Evolutionary conservation across 2,888 invertebrate species (phyloP).

Genomic region (Plagodis pulveraria): DNA sequence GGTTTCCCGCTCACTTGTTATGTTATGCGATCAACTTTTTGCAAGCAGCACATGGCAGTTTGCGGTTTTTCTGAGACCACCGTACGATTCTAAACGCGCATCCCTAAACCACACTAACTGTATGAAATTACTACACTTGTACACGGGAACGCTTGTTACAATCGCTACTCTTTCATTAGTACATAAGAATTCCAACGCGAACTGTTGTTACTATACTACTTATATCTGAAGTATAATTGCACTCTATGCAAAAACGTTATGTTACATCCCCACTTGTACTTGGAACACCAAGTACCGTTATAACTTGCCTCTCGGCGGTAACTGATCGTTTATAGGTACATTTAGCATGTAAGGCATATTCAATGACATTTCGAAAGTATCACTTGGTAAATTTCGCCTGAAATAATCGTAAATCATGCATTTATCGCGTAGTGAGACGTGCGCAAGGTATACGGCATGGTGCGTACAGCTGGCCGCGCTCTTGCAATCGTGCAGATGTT

Average conservation of each 20-base stretch:
- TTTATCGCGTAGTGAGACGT: conserved; percentile 46
- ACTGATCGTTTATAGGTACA: conserved; percentile 35
- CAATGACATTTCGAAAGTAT: conserved; percentile 39
- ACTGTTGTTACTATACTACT: conserved; percentile 32
- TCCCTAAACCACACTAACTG: conserved; percentile 69
- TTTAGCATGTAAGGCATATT: conserved; percentile 37
- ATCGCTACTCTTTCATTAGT: conserved; percentile 56
- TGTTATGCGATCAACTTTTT: conserved; percentile 63
- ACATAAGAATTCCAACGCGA: conserved; percentile 50
- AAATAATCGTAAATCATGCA: conserved; percentile 52
- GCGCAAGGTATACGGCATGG: conserved; percentile 16
- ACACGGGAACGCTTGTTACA: conserved; percentile 45
- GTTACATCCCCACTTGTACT: conserved; percentile 31
- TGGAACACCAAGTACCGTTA: conserved; percentile 37
- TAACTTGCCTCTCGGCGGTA: conserved; percentile 36
- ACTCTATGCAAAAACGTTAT: conserved; percentile 43
- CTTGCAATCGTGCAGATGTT: conserved; percentile 2
- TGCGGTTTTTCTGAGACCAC: conserved; percentile 63
- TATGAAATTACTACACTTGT: conserved; percentile 58
- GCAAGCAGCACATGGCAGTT: conserved; percentile 48
- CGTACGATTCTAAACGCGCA: conserved; percentile 56
- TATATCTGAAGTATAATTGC: conserved; percentile 48
- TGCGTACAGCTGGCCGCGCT: conserved; percentile 16
- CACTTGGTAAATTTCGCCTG: conserved; percentile 46
- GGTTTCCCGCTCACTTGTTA: conserved; percentile 58